Base-by-base conservation (phyloP, 2,888 invertebrate genomes). In the Morpho achilles region DNA sequence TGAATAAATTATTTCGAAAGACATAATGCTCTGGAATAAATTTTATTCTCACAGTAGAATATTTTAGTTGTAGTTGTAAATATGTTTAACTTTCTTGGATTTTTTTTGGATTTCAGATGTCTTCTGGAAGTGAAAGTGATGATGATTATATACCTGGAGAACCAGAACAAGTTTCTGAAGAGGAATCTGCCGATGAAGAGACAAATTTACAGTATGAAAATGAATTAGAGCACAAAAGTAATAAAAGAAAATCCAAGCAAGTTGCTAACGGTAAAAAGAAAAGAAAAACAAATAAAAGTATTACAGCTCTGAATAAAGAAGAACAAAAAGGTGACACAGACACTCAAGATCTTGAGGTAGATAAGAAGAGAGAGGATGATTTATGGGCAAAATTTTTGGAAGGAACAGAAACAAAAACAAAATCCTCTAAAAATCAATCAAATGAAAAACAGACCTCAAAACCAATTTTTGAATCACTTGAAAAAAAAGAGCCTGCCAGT, bases 381-480 rank as follows among this genome's bases (percentile, higher is more conserved):
- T 80, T 96, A 9, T 96, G 96, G 96, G 95, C 95, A 39, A 94
- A 93, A 79, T 96, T 96, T 74, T 89, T 95, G 71, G 94, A 93
- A 75, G 95, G 95, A 69, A 94, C 95, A 48, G 93, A 92, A 66
- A 85, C 79, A 8, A 87, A 85, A 73, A 75, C 81, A 9, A 87
- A 82, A 68, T 52, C 73, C 45, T 55, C 60, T 7, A 56, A 60
- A 10, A 40, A 74, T 61, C 69, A 75, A 58, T 64, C 67, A 8
- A 32, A 32, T 32, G 32, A 32, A 32, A 32, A 5, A 32, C 32
- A 32, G 32, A 32, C 32, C 5, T 32, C 32, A 32, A 32, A 32
- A 0, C 32, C 32, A 32, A 32, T 32, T 32, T 32, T 32, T 32
- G 32, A 32, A 32, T 32, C 32, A 32, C 32, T 32, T 32, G 32